phyloP scores from a whole-genome alignment of 2,797 vertebrate species.

The Intellagama lesueurii region DNA sequence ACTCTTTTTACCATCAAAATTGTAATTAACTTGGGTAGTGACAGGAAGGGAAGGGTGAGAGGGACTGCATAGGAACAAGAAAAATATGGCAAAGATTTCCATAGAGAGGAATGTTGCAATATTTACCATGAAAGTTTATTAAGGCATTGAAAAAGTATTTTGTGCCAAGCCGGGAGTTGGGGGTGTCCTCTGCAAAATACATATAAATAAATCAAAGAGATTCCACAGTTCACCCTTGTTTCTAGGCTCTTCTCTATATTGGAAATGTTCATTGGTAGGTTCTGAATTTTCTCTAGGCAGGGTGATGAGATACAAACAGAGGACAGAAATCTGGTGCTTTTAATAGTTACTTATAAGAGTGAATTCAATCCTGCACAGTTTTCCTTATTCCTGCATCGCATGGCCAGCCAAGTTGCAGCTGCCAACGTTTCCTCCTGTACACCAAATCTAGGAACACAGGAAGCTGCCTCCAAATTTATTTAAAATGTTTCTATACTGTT shows the following conservation, averaged over 20 bases:
- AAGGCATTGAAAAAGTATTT: neutral
- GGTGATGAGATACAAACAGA: neutral
- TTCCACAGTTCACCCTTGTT: neutral
- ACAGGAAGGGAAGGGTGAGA: neutral
- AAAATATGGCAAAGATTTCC: constrained; percentile 43
- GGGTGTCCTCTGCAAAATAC: neutral
- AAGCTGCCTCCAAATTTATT: neutral
- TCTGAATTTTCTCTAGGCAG: neutral
- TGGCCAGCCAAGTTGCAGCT: neutral
- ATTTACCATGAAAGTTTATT: neutral
- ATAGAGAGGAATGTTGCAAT: neutral
- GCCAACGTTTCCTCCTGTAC: neutral
- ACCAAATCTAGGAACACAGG: neutral
- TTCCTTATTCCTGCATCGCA: neutral
- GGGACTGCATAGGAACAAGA: neutral
- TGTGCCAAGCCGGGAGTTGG: neutral
- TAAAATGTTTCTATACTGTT: neutral
- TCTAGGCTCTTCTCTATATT: neutral
- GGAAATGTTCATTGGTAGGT: neutral
- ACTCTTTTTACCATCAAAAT: constrained; percentile 38
- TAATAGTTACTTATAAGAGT: neutral
- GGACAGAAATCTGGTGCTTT: neutral
- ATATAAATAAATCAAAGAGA: neutral
- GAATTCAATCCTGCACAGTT: neutral
- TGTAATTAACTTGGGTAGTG: neutral